A percentile compares a stretch with the other conserved stretches of the same genome.
phyloP scores from a whole-genome alignment of 1,140 invertebrate species.

The Schlechtendalia chinensis region DNA sequence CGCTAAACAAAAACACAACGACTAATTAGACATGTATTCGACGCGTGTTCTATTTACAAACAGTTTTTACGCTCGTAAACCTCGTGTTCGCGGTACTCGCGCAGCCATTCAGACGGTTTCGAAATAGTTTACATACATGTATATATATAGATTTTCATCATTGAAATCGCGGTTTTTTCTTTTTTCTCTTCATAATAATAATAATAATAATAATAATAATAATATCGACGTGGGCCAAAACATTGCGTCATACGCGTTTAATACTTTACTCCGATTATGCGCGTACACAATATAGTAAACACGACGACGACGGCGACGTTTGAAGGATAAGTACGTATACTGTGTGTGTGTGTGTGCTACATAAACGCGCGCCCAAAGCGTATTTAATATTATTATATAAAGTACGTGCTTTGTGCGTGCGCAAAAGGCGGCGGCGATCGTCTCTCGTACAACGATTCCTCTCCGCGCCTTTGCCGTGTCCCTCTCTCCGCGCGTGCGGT shows the following conservation, averaged over 20 bases:
- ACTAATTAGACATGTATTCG: conserved; percentile 27
- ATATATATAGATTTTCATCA: background rate
- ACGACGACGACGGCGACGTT: background rate
- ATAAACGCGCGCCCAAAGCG: background rate
- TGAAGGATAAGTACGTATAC: background rate
- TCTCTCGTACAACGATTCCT: background rate
- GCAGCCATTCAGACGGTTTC: background rate
- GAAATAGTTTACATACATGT: background rate
- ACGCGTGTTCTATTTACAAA: conserved; percentile 21
- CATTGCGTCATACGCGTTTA: background rate
- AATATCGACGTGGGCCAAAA: background rate
- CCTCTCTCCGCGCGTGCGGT: background rate
- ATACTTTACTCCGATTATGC: background rate
- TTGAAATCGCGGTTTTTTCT: too few relatives aligned
- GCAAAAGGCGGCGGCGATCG: background rate
- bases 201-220: background rate
- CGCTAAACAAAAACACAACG: conserved; percentile 30
- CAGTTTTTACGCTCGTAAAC: conserved; percentile 12
- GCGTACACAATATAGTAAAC: background rate
- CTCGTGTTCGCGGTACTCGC: conserved; percentile 1
- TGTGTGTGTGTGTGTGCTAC: too few relatives aligned
- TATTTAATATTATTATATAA: background rate
- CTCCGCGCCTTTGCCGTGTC: background rate
- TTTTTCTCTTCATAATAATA: background rate
- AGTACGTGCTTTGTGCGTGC: conserved; percentile 21